Conservation (phyloP, 1,140 invertebrate genomes). For the Dendrolimus kikuchii region DNA sequence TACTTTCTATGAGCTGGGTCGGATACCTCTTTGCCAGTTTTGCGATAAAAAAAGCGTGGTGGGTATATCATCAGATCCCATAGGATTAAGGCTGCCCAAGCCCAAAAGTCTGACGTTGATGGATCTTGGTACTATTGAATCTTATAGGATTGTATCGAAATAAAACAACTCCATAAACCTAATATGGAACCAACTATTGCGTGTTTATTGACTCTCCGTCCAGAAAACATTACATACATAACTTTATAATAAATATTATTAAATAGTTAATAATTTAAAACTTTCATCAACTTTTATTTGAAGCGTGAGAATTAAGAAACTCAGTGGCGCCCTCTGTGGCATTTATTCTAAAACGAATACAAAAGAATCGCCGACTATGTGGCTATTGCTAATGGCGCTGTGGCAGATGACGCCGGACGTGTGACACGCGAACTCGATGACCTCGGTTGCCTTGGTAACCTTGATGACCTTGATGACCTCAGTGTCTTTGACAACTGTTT, state of each 20-base stretch:
- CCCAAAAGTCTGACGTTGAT: neutral
- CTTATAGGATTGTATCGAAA: slow-evolving; percentile 6
- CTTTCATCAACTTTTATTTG: slow-evolving; percentile 27
- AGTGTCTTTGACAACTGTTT: slow-evolving; percentile 5
- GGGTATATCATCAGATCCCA: too few species aligned
- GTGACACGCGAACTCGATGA: slow-evolving; percentile 10
- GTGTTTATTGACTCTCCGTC: slow-evolving; percentile 68
- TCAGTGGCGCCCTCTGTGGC: slow-evolving; percentile 44
- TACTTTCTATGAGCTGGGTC: too few species aligned
- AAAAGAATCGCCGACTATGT: slow-evolving; percentile 65
- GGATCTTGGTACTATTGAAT: neutral
- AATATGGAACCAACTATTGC: slow-evolving; percentile 69
- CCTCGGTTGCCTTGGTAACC: slow-evolving; percentile 11
- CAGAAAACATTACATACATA: slow-evolving; percentile 60
- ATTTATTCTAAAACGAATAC: slow-evolving; percentile 71
- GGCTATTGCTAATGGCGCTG: slow-evolving; percentile 57
- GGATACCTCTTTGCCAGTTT: too few species aligned
- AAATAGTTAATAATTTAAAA: slow-evolving; percentile 43
- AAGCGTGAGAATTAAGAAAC: slow-evolving; percentile 61
- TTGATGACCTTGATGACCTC: slow-evolving; percentile 12
- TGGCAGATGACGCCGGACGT: slow-evolving; percentile 14
- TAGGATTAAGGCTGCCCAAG: too few species aligned
- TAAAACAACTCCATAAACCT: slow-evolving; percentile 43
- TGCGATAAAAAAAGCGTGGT: too few species aligned
- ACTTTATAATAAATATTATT: slow-evolving; percentile 58